Conservation (phyloP, 2,888 invertebrate species). For the Rapana venosa region DNA sequence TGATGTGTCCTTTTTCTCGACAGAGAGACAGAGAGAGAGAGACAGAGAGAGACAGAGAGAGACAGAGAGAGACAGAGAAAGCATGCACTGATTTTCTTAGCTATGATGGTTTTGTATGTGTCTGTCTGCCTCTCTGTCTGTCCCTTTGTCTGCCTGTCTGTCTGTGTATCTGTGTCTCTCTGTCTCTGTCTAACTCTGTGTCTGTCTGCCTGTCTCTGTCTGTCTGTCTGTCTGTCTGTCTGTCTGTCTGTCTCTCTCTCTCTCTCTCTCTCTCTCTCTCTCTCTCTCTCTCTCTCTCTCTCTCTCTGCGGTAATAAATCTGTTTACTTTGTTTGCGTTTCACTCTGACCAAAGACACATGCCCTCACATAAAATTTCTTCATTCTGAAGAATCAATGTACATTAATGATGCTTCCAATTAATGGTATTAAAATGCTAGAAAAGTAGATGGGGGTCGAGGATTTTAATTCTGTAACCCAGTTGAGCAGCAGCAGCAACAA, state of each 20-base stretch:
- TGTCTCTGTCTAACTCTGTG: not conserved
- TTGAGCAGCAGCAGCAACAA: no score
- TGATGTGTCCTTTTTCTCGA: no score
- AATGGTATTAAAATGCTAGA: no score
- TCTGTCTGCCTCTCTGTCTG: not conserved
- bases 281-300: not conserved
- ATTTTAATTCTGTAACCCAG: no score
- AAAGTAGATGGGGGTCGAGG: no score
- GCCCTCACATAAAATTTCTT: no score
- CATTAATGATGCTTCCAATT: no score
- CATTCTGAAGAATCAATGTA: no score
- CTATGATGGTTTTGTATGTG: not conserved
- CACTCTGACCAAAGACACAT: no score
- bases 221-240: not conserved
- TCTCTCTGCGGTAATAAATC: not conserved
- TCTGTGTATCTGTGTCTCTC: not conserved
- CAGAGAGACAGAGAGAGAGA: not conserved
- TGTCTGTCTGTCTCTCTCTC: not conserved
- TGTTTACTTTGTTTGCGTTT: not conserved
- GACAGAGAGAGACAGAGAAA: constrained; percentile 54
- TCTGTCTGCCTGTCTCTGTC: constrained; percentile 7
- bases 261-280: not conserved
- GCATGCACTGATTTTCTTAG: no score
- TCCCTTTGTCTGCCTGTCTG: not conserved
- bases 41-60: constrained; percentile 42